Conservation (phyloP, 2,888 invertebrate species). For the Polyommatus iphigenia region DNA sequence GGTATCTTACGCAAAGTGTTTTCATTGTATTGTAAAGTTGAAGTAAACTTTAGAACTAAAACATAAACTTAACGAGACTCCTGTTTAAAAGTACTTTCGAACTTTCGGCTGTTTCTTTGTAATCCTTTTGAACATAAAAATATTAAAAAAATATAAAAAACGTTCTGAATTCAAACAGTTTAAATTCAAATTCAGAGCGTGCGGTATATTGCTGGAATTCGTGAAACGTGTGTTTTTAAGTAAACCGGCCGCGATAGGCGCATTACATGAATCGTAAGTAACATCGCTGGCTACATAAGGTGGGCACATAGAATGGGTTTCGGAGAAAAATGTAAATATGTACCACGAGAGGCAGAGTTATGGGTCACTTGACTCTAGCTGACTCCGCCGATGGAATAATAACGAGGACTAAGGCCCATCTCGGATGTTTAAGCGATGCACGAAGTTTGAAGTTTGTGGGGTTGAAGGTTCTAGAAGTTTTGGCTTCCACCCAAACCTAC, state of each 20-base stretch:
- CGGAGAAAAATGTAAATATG: slow-evolving; percentile 67
- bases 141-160: slow-evolving; percentile 18
- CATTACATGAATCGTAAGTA: slow-evolving; percentile 51
- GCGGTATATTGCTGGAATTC: slow-evolving; percentile 41
- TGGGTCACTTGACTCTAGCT: slow-evolving; percentile 65
- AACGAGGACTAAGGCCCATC: slow-evolving; percentile 52
- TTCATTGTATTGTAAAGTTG: neutral
- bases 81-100: neutral
- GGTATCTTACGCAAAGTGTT: neutral
- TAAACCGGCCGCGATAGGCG: slow-evolving; percentile 44
- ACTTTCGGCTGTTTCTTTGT: neutral
- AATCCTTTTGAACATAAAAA: neutral
- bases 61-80: neutral
- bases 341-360: slow-evolving; percentile 61
- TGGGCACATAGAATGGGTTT: slow-evolving; percentile 56
- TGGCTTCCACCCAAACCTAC: neutral
- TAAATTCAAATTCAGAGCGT: slow-evolving; percentile 20
- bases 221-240: slow-evolving; percentile 45
- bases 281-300: slow-evolving; percentile 56
- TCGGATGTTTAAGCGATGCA: slow-evolving; percentile 45
- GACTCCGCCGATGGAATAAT: slow-evolving; percentile 61
- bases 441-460: slow-evolving; percentile 27
- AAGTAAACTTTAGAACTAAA: neutral
- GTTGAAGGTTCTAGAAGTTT: slow-evolving; percentile 5
- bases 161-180: slow-evolving; percentile 13